Conservation (phyloP, 2,113 vertebrate species). For the Oncorhynchus keta region DNA sequence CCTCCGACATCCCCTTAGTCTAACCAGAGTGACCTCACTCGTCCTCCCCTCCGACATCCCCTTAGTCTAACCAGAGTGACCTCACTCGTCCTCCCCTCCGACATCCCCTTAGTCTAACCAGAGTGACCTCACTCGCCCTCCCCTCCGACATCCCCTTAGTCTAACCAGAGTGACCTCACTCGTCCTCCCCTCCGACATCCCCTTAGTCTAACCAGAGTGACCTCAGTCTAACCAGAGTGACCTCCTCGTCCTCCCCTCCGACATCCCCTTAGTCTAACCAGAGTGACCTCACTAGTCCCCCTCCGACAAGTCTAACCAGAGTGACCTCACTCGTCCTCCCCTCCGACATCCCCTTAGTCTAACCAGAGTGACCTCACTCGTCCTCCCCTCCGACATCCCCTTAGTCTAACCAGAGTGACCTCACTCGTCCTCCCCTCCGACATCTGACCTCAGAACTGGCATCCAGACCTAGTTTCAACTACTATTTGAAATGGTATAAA, state of each 20-base stretch:
- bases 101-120: slow-evolving; percentile 21
- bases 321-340: slow-evolving; percentile 17
- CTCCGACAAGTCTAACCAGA: slow-evolving; percentile 18
- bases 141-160: slow-evolving; percentile 11
- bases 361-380: slow-evolving; percentile 12
- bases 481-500: too few species aligned
- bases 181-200: slow-evolving; percentile 17
- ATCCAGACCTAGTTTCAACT: too few species aligned
- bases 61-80: slow-evolving; percentile 16
- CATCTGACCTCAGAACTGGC: not conserved
- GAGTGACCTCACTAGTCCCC: slow-evolving; percentile 16
- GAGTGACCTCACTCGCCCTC: slow-evolving; percentile 11
- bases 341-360: slow-evolving; percentile 2
- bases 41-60: slow-evolving; percentile 18
- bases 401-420: slow-evolving; percentile 14
- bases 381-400: slow-evolving; percentile 20
- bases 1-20: slow-evolving; percentile 3
- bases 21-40: slow-evolving; percentile 14
- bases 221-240: slow-evolving; percentile 18
- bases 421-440: slow-evolving; percentile 12
- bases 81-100: slow-evolving; percentile 9
- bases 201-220: slow-evolving; percentile 16
- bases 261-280: slow-evolving; percentile 20
- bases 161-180: slow-evolving; percentile 13
- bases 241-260: slow-evolving; percentile 7